Percentiles rank a stretch among this genome's conserved stretches.
These are phyloP conservation scores for Disparrhopalites patrizii DNA, from an alignment of 2,888 invertebrate species.

Conservation along the genomic window DNA sequence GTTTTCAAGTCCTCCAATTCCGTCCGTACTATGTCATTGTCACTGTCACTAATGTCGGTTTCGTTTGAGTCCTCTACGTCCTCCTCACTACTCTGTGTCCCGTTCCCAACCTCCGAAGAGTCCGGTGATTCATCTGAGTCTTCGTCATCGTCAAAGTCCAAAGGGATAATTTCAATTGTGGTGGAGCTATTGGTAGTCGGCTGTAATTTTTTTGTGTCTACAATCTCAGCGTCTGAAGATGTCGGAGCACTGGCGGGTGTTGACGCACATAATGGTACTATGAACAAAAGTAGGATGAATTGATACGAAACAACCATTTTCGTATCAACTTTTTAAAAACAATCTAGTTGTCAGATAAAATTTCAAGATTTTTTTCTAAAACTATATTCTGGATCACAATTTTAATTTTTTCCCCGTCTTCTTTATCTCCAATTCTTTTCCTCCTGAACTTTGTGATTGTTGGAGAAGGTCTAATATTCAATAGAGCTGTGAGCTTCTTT, in stretches of 20 bases:
- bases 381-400: too few relatives aligned
- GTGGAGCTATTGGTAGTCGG: not conserved
- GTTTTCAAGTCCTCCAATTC: not conserved
- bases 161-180: constrained; percentile 16
- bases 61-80: constrained; percentile 5
- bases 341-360: not conserved
- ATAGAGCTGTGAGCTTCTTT: constrained; percentile 4
- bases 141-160: constrained; percentile 14
- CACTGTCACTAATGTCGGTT: constrained; percentile 7
- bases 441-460: not conserved
- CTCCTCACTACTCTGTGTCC: constrained; percentile 4
- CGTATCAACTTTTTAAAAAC: constrained; percentile 6
- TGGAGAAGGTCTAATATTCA: constrained; percentile 10
- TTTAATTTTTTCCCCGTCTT: too few relatives aligned
- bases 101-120: not conserved
- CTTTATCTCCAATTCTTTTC: not conserved
- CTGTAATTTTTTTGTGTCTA: not conserved
- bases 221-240: constrained; percentile 5
- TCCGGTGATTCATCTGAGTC: not conserved
- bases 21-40: constrained; percentile 1
- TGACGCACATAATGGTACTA: constrained; percentile 10
- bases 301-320: constrained; percentile 25
- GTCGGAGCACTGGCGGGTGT: constrained; percentile 2
- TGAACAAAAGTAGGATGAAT: not conserved
- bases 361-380: too few relatives aligned